Evolutionary conservation across 2,113 vertebrate genomes (phyloP).

Genomic region (Sylvia atricapilla): DNA sequence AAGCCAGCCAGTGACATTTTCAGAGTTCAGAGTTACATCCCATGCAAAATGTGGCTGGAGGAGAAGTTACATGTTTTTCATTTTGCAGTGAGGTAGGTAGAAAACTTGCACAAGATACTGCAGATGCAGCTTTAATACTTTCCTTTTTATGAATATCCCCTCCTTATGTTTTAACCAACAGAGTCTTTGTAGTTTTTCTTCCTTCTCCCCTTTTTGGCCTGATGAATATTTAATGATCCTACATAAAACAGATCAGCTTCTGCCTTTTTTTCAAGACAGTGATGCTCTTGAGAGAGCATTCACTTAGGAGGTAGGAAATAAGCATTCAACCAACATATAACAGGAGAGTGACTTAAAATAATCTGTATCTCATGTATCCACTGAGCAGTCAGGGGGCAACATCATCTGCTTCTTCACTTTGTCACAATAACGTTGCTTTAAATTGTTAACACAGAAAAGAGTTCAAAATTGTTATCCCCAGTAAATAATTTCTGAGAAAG

Average conservation of each 20-base stretch:
- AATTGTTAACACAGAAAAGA: not conserved
- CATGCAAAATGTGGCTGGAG: constrained; percentile 4
- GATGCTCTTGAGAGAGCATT: not conserved
- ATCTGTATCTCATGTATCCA: not conserved
- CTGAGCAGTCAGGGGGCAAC: not conserved
- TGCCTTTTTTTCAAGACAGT: not conserved
- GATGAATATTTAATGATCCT: constrained; percentile 11
- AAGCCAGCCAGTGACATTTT: constrained; percentile 36
- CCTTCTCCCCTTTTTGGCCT: not conserved
- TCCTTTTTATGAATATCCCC: not conserved
- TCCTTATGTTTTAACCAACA: not conserved
- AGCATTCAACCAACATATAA: not conserved
- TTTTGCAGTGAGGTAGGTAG: not conserved
- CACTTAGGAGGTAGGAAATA: not conserved
- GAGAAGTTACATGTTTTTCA: not conserved
- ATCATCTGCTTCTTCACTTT: not conserved
- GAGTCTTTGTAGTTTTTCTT: not conserved
- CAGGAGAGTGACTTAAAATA: not conserved
- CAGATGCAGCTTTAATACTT: not conserved
- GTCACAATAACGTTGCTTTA: not conserved
- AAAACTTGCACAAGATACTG: not conserved
- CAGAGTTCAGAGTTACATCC: not conserved
- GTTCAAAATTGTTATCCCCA: not conserved
- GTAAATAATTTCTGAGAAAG: constrained; percentile 2
- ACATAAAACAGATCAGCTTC: not conserved